Evolutionary conservation across 2,888 invertebrate genomes (phyloP), one percentile per base, ranked within the genome.

Genomic region (Apamea sordens): DNA sequence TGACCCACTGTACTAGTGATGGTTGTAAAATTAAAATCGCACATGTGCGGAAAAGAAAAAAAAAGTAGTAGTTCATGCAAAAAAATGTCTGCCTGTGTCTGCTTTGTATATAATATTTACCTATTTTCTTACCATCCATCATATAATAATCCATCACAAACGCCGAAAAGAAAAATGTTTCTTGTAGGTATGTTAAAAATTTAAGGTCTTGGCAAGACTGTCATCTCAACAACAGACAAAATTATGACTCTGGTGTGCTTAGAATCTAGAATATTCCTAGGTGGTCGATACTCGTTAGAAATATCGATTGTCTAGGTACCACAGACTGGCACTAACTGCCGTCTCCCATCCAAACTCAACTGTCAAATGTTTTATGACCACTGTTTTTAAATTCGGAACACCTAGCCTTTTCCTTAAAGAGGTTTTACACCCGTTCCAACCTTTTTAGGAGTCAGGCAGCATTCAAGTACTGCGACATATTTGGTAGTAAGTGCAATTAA

Each of bases 401-500:
- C 41, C 67, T 47, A 72, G 59, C 13, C 68, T 36, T 76, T 63
- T 44, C 32, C 63, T 8, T 78, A 78, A 41, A 67, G 44, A 75
- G 85, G 79, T 69, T 67, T 73, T 70, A 78, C 56, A 77, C 21
- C 32, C 36, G 50, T 44, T 36, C 13, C 32, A 2, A 44, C 79
- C 84, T 18, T 78, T 75, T 85, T 63, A 53, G 78, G 70, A 53
- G 41, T 28, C 3, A 0, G 10, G 1, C 63, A 41, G 61, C 72
- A 85, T 70, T 82, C 50, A 70, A 28, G 18, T 24, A 50, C 64
- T 7, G 2, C 2, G 41, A n/a, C 78, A 10, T 78, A 56, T 78
- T 78, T 50, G 78, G 85, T 1, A 59, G 63, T 47, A 7, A 73
- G 3, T 50, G 74, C 53, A 73, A 82, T 84, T 85, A 82, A n/a